These are phyloP conservation scores for Chelonus formosanus DNA, from an alignment of 2,888 invertebrate genomes.

Conservation along the genomic window DNA sequence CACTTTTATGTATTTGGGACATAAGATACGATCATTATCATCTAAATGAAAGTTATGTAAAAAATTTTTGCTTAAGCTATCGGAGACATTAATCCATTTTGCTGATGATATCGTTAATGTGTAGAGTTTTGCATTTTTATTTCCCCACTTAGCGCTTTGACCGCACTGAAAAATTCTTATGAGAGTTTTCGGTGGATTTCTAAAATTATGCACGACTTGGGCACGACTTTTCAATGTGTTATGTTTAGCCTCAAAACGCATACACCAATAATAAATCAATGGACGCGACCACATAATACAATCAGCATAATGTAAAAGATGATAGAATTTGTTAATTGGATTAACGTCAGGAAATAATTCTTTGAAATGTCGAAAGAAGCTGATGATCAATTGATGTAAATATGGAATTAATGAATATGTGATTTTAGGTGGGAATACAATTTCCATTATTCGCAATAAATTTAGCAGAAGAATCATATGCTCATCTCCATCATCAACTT, in stretches of 20 bases:
- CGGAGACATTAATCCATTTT: too few species aligned
- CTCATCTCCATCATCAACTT: conserved; percentile 35
- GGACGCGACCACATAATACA: conserved; percentile 41
- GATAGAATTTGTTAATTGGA: conserved; percentile 44
- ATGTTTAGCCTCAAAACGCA: conserved; percentile 43
- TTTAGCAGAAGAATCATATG: conserved; percentile 36
- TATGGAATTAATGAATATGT: conserved; percentile 29
- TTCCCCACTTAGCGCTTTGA: too few species aligned
- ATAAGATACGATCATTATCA: conserved; percentile 25
- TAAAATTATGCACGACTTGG: too few species aligned
- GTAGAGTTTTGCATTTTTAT: too few species aligned
- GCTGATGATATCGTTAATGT: too few species aligned
- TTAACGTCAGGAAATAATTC: conserved; percentile 38
- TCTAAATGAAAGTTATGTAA: conserved; percentile 20
- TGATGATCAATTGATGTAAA: conserved; percentile 34
- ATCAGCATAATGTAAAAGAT: conserved; percentile 37
- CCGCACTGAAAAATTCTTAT: too few species aligned
- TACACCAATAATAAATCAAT: conserved; percentile 38
- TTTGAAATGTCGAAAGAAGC: conserved; percentile 31
- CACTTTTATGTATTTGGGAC: conserved; percentile 23
- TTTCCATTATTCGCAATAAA: conserved; percentile 41
- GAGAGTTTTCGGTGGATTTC: too few species aligned
- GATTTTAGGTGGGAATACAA: conserved; percentile 40
- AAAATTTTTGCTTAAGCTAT: background rate
- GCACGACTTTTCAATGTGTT: conserved; percentile 2